Evolutionary conservation across 2,888 invertebrate species (phyloP).

Genomic region (Stenolophus ochropezus): DNA sequence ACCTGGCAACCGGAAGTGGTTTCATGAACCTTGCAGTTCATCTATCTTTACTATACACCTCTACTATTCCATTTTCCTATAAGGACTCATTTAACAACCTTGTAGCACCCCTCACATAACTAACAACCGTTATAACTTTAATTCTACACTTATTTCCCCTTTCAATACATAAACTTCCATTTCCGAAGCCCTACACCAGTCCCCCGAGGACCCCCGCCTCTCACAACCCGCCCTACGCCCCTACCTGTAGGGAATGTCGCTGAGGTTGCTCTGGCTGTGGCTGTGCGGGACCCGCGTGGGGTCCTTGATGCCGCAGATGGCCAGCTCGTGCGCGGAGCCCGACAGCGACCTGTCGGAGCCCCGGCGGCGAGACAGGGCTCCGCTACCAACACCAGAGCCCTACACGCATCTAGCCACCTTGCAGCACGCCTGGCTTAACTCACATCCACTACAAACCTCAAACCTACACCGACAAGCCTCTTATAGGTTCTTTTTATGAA

Average conservation of each 20-base stretch:
- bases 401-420: conserved; percentile 71
- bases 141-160: too few species aligned
- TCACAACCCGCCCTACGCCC: not conserved
- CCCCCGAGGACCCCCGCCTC: not conserved
- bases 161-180: conserved; percentile 35
- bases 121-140: too few species aligned
- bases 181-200: conserved; percentile 44
- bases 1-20: too few species aligned
- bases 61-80: too few species aligned
- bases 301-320: conserved; percentile 80
- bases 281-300: conserved; percentile 85
- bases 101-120: too few species aligned
- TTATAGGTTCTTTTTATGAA: too few species aligned
- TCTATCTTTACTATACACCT: too few species aligned
- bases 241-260: conserved; percentile 89
- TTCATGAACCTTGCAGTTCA: too few species aligned
- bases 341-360: conserved; percentile 90
- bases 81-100: too few species aligned
- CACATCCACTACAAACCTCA: too few species aligned
- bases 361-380: conserved; percentile 78
- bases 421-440: too few species aligned
- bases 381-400: conserved; percentile 70
- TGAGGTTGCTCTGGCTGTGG: conserved; percentile 92
- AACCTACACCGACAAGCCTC: too few species aligned
- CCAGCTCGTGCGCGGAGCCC: conserved; percentile 89